Evolutionary conservation across 2,888 invertebrate species (phyloP), one percentile per base, ranked within the genome.

Genomic region (Spodoptera littoralis): DNA sequence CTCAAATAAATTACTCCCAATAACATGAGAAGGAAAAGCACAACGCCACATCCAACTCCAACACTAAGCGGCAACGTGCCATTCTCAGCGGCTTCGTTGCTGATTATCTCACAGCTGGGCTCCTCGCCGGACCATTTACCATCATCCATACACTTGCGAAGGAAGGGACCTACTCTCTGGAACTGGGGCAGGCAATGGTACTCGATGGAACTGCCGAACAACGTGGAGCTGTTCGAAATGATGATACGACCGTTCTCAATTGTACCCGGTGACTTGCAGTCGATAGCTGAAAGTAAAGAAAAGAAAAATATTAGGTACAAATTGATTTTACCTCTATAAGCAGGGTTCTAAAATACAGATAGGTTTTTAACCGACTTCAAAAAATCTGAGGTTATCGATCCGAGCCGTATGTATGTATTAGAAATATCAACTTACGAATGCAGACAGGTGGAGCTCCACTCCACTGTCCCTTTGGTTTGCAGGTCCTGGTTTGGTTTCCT

Each of bases 141-240:
- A 68, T 97, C 97, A 60, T 98, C 98, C 89, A 96, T 94, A 85
- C 98, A 98, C 84, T 97, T 97, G 65, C 98, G 95, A 22, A 98
- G 90, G 87, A 97, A 97, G 0, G 97, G 97, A 0, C 98, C 98
- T 0, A 97, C 96, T 11, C 98, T 95, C 84, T 97, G 97, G 91
- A 95, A 98, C 80, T 97, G 97, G 3, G 98, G 98, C 61, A 98
- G 90, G 85, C 98, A 98, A 85, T 98, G 98, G 88, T 98, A 98
- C 86, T 98, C 98, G 1, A 98, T 97, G 0, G 97, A 97, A 58
- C 98, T 97, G 41, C 97, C 97, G 87, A 97, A 98, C 0, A 96
- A 94, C 0, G 98, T 98, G 0, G 98, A 97, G 53, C 97, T 97
- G 84, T 98, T 98, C 63, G 98, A 96, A 43, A 98, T 96, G 78